Conservation (phyloP, 2,888 invertebrate species). For the Caradrina kadenii region DNA sequence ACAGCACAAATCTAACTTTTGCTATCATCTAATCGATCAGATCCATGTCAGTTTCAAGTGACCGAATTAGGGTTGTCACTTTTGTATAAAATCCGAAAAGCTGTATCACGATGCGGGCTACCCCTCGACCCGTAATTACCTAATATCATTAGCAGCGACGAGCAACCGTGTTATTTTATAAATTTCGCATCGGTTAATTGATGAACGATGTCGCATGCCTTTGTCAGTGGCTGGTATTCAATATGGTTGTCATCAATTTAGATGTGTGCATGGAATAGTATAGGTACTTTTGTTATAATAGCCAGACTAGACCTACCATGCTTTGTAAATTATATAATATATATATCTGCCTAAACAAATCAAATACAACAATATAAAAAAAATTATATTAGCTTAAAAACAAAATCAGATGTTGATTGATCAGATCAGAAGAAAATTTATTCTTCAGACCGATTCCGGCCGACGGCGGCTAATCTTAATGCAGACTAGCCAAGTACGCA, state of each 20-base stretch:
- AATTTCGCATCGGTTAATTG: constrained; percentile 70
- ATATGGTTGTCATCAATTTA: constrained; percentile 23
- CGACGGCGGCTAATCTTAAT: too few relatives aligned
- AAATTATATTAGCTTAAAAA: too few relatives aligned
- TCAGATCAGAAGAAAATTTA: too few relatives aligned
- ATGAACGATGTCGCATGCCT: constrained; percentile 67
- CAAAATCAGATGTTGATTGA: too few relatives aligned
- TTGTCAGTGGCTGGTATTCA: constrained; percentile 14
- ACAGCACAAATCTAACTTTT: constrained; percentile 19
- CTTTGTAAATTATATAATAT: too few relatives aligned
- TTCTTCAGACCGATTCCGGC: too few relatives aligned
- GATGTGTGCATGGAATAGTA: not conserved
- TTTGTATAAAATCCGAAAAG: constrained; percentile 28
- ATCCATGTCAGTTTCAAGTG: constrained; percentile 39
- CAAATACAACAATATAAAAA: too few relatives aligned
- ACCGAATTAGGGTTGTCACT: constrained; percentile 28
- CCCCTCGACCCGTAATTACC: constrained; percentile 51
- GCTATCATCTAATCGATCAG: constrained; percentile 11
- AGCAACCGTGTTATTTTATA: constrained; percentile 67
- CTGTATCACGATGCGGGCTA: constrained; percentile 17
- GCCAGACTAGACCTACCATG: too few relatives aligned
- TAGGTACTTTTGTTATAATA: not conserved
- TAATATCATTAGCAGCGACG: constrained; percentile 60
- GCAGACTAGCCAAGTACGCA: too few relatives aligned
- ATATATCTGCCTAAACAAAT: too few relatives aligned